phyloP scores from a whole-genome alignment of 2,797 vertebrate genomes.

The Halcyon leucocephala region DNA sequence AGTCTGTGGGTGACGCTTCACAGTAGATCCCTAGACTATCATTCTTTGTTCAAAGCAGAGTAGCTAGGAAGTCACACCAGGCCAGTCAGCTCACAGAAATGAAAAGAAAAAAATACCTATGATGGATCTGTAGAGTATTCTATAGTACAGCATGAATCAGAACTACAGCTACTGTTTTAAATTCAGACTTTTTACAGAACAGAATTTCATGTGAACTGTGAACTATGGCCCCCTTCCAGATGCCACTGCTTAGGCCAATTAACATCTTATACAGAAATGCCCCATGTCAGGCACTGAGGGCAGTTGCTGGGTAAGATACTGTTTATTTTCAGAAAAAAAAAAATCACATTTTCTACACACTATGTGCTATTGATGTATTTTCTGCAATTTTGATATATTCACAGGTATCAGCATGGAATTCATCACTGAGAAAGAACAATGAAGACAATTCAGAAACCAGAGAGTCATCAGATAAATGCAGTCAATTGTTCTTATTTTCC shows the following conservation, averaged over 20 bases:
- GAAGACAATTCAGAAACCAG: not conserved
- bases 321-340: not conserved
- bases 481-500: not conserved
- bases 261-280: not conserved
- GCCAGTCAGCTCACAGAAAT: not conserved
- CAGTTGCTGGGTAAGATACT: not conserved
- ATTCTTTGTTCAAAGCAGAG: not conserved
- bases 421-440: not conserved
- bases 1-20: not conserved
- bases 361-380: not conserved
- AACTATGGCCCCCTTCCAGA: not conserved
- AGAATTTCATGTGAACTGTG: not conserved
- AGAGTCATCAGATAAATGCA: not conserved
- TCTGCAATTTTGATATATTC: not conserved
- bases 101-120: not conserved
- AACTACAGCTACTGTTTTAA: not conserved
- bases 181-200: not conserved
- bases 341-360: rapidly evolving
- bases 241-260: not conserved
- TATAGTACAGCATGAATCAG: not conserved
- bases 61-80: not conserved
- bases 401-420: not conserved
- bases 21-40: not conserved
- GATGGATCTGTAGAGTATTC: not conserved
- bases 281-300: not conserved